Conservation (phyloP, 2,797 vertebrate species). For the Enteromius viviparus region DNA sequence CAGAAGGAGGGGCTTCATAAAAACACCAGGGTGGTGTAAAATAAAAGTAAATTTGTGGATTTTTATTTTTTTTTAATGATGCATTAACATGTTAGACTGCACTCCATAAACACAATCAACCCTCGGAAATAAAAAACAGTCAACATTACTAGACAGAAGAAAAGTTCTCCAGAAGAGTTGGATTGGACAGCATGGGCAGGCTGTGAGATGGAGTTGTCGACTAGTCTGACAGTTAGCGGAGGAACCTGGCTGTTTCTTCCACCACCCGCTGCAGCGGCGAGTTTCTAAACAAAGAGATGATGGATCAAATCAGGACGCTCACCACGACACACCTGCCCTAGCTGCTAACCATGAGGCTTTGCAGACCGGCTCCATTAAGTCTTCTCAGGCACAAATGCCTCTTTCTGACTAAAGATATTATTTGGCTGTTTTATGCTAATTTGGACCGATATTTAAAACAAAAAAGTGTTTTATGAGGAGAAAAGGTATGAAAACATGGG, state of each 20-base stretch:
- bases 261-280: not conserved
- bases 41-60: no score
- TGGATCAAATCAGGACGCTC: not conserved
- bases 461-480: not conserved
- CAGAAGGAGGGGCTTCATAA: no score
- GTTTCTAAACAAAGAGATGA: constrained; percentile 7
- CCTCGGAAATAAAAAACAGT: no score
- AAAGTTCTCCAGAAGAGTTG: not conserved
- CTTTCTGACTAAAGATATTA: not conserved
- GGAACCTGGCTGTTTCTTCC: not conserved
- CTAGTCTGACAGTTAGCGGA: not conserved
- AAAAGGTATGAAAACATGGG: not conserved
- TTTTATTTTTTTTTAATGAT: no score
- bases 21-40: no score
- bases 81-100: no score
- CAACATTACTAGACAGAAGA: not conserved
- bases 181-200: not conserved
- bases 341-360: not conserved
- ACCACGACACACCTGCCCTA: not conserved
- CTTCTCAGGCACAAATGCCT: not conserved
- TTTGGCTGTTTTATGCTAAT: not conserved
- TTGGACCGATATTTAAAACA: not conserved
- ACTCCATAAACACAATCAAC: no score
- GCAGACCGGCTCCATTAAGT: not conserved
- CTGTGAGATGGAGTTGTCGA: constrained; percentile 23